Evolutionary conservation across 2,797 vertebrate species (phyloP).

Genomic region (Propithecus deckenii): DNA sequence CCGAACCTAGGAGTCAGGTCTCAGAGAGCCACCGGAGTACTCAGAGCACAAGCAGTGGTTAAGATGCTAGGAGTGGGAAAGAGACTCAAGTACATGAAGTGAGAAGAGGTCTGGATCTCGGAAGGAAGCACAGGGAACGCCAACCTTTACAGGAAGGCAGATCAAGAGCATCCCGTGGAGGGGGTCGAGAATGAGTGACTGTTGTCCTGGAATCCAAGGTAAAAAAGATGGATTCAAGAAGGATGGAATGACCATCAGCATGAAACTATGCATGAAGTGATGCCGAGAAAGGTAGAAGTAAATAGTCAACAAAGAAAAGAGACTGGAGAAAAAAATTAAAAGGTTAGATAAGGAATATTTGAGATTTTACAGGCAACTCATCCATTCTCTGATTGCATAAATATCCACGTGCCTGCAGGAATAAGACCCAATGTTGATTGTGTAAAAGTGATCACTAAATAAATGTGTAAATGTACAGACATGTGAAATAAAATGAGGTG

Average conservation of each 20-base stretch:
- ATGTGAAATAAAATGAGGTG: background rate
- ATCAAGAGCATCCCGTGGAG: background rate
- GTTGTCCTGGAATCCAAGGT: background rate
- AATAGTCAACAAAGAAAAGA: background rate
- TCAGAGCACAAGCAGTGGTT: background rate
- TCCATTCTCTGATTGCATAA: background rate
- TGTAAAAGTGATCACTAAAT: background rate
- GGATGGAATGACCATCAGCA: background rate
- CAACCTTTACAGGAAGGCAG: background rate
- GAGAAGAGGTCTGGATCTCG: background rate
- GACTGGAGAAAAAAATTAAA: background rate
- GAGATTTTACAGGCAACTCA: background rate
- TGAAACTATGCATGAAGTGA: background rate
- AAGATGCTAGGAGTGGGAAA: background rate
- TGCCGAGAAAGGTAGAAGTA: background rate
- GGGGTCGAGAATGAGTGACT: background rate
- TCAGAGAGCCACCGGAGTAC: background rate
- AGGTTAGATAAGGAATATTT: background rate
- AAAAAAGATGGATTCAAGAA: background rate
- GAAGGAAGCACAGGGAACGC: background rate
- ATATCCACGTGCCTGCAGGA: background rate
- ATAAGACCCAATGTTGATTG: background rate
- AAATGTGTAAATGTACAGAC: background rate
- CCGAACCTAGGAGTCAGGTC: background rate
- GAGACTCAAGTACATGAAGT: background rate